Percentiles rank a stretch among this genome's conserved stretches.
phyloP scores from a whole-genome alignment of 2,113 vertebrate genomes.

The Neopipo cinnamomea region DNA sequence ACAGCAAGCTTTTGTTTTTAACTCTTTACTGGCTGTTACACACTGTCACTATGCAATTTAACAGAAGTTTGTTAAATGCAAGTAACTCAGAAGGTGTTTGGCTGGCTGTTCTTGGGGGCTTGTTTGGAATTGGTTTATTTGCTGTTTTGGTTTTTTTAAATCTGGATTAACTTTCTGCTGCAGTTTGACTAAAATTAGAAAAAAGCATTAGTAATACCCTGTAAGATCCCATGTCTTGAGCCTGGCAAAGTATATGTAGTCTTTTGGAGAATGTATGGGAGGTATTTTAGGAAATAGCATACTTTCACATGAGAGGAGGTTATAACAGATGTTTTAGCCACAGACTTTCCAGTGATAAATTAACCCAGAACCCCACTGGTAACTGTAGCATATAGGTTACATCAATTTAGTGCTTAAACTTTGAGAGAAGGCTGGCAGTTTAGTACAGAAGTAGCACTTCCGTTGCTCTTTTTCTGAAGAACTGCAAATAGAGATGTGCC shows the following conservation, averaged over 20 bases:
- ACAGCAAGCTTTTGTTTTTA: slow-evolving; percentile 50
- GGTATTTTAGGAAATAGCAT: background rate
- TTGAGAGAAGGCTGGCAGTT: slow-evolving; percentile 44
- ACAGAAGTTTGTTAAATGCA: slow-evolving; percentile 33
- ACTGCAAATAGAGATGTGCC: slow-evolving; percentile 20
- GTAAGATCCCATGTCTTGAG: background rate
- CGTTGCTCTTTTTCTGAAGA: slow-evolving; percentile 14
- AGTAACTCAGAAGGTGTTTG: background rate
- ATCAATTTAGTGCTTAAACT: slow-evolving; percentile 27
- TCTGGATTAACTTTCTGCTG: slow-evolving; percentile 31
- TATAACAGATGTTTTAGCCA: background rate
- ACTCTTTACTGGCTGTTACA: slow-evolving; percentile 10
- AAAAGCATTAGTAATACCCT: slow-evolving; percentile 5
- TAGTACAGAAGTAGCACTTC: slow-evolving; percentile 11
- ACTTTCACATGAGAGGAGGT: background rate
- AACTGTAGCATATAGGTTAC: background rate
- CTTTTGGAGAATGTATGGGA: background rate
- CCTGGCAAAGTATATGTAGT: slow-evolving; percentile 18
- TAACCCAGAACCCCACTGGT: background rate
- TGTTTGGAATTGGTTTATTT: background rate
- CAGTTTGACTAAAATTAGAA: slow-evolving; percentile 24
- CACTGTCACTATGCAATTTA: slow-evolving; percentile 68
- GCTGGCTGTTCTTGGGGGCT: background rate
- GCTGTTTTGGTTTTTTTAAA: background rate
- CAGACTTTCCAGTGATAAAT: slow-evolving; percentile 17